Conservation (phyloP, 2,113 vertebrate species). For the Megaceryle torquata region DNA sequence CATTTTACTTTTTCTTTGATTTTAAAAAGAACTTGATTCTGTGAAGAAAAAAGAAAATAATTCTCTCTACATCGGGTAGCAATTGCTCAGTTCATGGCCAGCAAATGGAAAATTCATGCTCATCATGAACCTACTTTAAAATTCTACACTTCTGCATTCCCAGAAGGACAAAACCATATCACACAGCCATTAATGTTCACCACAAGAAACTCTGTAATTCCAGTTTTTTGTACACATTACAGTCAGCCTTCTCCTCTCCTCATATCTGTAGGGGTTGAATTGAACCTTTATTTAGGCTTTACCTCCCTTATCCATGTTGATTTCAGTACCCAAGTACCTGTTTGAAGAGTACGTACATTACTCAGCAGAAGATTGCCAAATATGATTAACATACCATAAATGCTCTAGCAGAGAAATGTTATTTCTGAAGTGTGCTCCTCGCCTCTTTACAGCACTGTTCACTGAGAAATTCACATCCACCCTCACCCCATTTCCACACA, state of each 20-base stretch:
- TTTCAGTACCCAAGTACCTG: not conserved
- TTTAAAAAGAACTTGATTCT: not conserved
- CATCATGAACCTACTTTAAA: not conserved
- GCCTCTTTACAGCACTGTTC: not conserved
- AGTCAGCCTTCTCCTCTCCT: not conserved
- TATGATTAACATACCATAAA: not conserved
- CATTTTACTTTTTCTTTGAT: not conserved
- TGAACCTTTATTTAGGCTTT: not conserved
- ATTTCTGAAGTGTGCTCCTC: not conserved
- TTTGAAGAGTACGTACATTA: not conserved
- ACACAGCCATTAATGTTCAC: not conserved
- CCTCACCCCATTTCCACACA: rapidly evolving
- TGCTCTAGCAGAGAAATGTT: not conserved
- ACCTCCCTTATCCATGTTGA: not conserved
- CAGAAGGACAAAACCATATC: not conserved
- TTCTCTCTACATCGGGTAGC: not conserved
- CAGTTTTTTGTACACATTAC: not conserved
- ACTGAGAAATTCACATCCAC: not conserved
- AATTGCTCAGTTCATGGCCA: not conserved
- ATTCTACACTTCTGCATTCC: not conserved
- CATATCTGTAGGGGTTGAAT: not conserved
- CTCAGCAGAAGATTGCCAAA: not conserved
- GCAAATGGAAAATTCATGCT: not conserved
- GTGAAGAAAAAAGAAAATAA: not conserved
- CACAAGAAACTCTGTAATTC: not conserved